phyloP scores from a whole-genome alignment of 2,888 invertebrate genomes.

The Notodonta ziczac region DNA sequence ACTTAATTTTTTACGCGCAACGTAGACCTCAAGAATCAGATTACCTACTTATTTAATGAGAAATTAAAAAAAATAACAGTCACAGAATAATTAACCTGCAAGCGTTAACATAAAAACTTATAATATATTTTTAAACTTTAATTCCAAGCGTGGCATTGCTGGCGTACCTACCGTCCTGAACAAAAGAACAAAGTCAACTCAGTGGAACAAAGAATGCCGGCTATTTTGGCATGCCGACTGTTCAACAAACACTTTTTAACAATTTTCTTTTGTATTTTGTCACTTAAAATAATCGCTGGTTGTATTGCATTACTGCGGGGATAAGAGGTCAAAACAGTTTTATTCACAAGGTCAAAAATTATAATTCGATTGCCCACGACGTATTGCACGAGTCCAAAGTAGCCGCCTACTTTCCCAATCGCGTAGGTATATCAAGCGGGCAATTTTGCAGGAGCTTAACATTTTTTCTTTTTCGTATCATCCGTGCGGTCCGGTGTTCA shows the following conservation, averaged over 20 bases:
- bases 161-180: background rate
- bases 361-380: background rate
- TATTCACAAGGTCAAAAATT: background rate
- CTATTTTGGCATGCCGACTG: background rate
- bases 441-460: too few species aligned
- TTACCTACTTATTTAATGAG: too few species aligned
- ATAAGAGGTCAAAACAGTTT: too few species aligned
- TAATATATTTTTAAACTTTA: background rate
- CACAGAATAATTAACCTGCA: too few species aligned
- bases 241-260: constrained; percentile 3
- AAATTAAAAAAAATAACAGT: too few species aligned
- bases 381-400: too few species aligned
- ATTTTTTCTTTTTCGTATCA: too few species aligned
- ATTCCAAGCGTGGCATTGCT: background rate
- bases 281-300: background rate
- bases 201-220: constrained; percentile 5
- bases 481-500: too few species aligned
- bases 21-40: too few species aligned
- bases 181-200: constrained; percentile 5
- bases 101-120: background rate
- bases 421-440: too few species aligned
- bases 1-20: too few species aligned
- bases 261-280: background rate
- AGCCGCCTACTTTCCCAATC: too few species aligned
- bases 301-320: background rate